A percentile compares a stretch with the other conserved stretches of the same genome.
These are phyloP conservation scores for Diploscapter pachys DNA, from an alignment of 1,140 invertebrate genomes.

Conservation along the genomic window DNA sequence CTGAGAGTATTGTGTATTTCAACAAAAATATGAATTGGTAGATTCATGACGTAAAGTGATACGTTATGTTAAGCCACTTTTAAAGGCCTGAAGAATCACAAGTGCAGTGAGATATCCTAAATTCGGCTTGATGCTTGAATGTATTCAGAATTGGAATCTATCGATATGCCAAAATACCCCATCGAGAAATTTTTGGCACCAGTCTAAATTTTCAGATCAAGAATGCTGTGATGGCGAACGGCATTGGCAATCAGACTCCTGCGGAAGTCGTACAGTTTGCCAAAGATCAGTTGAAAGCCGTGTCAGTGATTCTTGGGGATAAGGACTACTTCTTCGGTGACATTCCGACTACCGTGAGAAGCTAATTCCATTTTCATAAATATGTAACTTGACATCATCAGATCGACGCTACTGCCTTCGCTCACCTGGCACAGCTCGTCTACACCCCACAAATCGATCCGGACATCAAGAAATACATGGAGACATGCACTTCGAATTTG, in stretches of 20 bases:
- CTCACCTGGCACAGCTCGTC: constrained; percentile 41
- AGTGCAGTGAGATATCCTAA: too few species aligned
- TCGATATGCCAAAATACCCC: too few species aligned
- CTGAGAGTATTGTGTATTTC: too few species aligned
- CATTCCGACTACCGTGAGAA: constrained; percentile 73
- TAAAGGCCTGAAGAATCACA: too few species aligned
- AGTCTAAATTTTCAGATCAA: too few species aligned
- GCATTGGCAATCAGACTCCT: background rate
- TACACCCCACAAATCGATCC: constrained; percentile 35
- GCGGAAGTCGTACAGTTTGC: constrained; percentile 81
- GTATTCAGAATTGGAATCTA: too few species aligned
- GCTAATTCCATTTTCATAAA: constrained; percentile 48
- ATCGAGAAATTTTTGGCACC: too few species aligned
- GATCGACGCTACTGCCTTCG: constrained; percentile 41
- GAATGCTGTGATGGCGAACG: too few species aligned
- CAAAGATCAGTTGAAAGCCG: constrained; percentile 80
- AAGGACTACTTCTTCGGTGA: constrained; percentile 91
- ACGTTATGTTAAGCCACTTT: too few species aligned
- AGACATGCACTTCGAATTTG: background rate
- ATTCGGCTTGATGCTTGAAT: too few species aligned
- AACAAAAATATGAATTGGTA: too few species aligned
- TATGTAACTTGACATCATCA: constrained; percentile 19
- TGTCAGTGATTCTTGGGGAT: constrained; percentile 80
- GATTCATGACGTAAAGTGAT: too few species aligned
- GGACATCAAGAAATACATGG: constrained; percentile 7